Percentiles rank a stretch among this genome's conserved stretches.
phyloP scores from a whole-genome alignment of 2,888 invertebrate species.

The Hoplodrina ambigua region DNA sequence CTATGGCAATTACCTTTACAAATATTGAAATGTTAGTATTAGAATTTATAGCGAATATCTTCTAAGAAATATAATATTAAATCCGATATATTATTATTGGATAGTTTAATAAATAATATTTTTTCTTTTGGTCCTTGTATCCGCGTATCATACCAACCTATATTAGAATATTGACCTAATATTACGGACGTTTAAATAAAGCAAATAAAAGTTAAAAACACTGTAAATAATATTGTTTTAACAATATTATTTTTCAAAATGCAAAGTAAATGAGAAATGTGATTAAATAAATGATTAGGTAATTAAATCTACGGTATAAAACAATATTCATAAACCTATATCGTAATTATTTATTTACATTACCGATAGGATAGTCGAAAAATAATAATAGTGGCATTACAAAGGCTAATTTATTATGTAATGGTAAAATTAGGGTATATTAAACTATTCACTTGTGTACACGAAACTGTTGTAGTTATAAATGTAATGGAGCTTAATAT shows the following conservation, averaged over 20 bases:
- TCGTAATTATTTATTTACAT: slow-evolving; percentile 29
- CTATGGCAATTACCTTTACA: slow-evolving; percentile 9
- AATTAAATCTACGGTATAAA: slow-evolving; percentile 10
- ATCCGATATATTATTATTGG: background rate
- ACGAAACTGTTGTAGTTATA: no score
- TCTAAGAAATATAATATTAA: background rate
- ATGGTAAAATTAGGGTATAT: slow-evolving; percentile 29
- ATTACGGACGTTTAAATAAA: background rate
- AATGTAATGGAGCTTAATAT: background rate
- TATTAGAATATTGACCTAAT: background rate
- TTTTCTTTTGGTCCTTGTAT: background rate
- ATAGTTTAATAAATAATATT: background rate
- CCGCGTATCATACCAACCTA: background rate
- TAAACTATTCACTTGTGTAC: no score
- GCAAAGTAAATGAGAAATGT: background rate
- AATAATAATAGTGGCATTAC: slow-evolving; percentile 23
- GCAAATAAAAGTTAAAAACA: background rate
- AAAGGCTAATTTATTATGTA: slow-evolving; percentile 30
- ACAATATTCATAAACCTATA: background rate
- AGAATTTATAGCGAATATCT: background rate
- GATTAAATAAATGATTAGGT: slow-evolving; percentile 18
- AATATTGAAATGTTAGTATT: background rate
- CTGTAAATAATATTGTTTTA: no score
- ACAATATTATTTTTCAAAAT: no score
- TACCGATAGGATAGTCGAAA: slow-evolving; percentile 28